phyloP scores from a whole-genome alignment of 1,140 invertebrate species.

The Bathynomus jamesi region DNA sequence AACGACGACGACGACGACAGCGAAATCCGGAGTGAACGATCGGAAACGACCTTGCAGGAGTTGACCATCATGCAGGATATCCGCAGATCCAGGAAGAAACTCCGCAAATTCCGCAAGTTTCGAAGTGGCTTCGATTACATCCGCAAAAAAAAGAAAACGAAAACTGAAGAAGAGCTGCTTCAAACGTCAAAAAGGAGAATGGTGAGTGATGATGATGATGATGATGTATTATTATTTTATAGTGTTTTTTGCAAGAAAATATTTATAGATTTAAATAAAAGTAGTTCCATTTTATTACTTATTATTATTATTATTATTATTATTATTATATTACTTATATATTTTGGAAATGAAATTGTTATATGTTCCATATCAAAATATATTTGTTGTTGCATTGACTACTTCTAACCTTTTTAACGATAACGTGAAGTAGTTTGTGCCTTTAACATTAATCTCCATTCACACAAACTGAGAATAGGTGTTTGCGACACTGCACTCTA shows the following conservation, averaged over 20 bases:
- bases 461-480: too few relatives aligned
- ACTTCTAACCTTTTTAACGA: too few relatives aligned
- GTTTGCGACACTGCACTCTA: too few relatives aligned
- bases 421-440: too few relatives aligned
- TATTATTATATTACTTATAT: not conserved
- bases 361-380: too few relatives aligned
- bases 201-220: constrained; percentile 16
- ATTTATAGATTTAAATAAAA: too few relatives aligned
- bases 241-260: too few relatives aligned
- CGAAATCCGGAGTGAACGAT: constrained; percentile 26
- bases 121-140: constrained; percentile 78
- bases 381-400: too few relatives aligned
- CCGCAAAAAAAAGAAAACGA: constrained; percentile 67
- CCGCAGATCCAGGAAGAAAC: constrained; percentile 18
- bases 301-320: constrained; percentile 1
- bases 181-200: constrained; percentile 20
- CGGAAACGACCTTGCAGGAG: constrained; percentile 21
- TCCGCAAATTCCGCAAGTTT: constrained; percentile 50
- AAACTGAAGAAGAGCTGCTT: not conserved
- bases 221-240: too few relatives aligned
- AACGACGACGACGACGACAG: constrained; percentile 47
- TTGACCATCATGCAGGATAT: constrained; percentile 10
- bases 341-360: too few relatives aligned
- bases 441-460: too few relatives aligned
- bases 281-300: too few relatives aligned